Percentiles rank a stretch among this genome's conserved stretches.
phyloP scores from a whole-genome alignment of 2,113 vertebrate genomes.

The Eulemur rufifrons region DNA sequence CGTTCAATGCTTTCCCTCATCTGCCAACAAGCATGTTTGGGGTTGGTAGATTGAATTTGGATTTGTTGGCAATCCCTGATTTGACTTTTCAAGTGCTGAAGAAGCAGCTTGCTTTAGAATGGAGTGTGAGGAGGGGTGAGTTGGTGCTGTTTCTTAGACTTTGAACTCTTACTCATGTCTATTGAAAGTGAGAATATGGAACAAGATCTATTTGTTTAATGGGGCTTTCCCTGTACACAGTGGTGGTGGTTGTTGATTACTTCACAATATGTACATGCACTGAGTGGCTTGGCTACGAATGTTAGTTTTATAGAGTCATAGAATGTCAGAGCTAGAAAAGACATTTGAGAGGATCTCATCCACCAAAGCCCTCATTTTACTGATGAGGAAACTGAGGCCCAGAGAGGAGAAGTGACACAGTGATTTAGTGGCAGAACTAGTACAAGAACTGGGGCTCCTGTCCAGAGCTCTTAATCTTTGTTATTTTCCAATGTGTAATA shows the following conservation, averaged over 20 bases:
- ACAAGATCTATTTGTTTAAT: constrained; percentile 6
- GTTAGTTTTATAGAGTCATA: background rate
- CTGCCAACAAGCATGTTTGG: background rate
- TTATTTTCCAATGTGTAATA: constrained; percentile 37
- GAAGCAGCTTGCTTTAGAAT: constrained; percentile 1
- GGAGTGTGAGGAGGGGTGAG: background rate
- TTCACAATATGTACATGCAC: background rate
- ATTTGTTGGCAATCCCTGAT: background rate
- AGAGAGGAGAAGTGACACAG: background rate
- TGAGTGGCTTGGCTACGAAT: background rate
- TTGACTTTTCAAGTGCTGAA: background rate
- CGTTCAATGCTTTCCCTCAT: background rate
- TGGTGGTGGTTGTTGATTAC: background rate
- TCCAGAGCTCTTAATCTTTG: background rate
- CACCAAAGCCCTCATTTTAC: background rate
- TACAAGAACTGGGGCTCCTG: background rate
- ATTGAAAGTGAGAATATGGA: constrained; percentile 25
- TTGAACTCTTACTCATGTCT: constrained; percentile 35
- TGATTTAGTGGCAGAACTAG: background rate
- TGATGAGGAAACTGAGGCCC: constrained; percentile 23
- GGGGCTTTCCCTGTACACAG: background rate
- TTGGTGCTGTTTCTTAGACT: constrained; percentile 25
- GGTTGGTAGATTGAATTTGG: background rate
- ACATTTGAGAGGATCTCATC: background rate
- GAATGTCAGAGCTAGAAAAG: background rate